Evolutionary conservation across 2,797 vertebrate genomes (phyloP).

Genomic region (Phalanger gymnotis): DNA sequence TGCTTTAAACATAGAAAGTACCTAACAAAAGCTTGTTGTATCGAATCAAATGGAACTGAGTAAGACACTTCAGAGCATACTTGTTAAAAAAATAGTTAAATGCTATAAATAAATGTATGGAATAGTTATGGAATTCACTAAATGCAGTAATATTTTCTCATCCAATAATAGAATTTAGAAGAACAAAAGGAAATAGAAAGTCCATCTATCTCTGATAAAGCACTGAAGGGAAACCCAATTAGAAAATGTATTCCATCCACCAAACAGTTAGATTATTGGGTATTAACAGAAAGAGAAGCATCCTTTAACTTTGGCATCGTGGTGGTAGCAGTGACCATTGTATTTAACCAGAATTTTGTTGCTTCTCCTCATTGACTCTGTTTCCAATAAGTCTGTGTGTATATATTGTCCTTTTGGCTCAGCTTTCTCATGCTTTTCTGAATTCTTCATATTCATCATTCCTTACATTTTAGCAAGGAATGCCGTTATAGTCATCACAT

Average conservation of each 20-base stretch:
- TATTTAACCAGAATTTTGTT: background rate
- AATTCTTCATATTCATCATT: too few relatives aligned
- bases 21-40: background rate
- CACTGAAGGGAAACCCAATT: background rate
- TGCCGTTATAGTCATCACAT: too few relatives aligned
- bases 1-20: background rate
- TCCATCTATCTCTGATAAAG: background rate
- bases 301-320: background rate
- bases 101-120: background rate
- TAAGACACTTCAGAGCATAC: too few relatives aligned
- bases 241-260: background rate
- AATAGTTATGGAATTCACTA: background rate
- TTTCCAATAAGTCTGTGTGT: background rate
- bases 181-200: background rate
- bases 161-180: background rate
- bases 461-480: too few relatives aligned
- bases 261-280: background rate
- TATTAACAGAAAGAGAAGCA: background rate
- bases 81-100: background rate
- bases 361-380: too few relatives aligned
- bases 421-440: too few relatives aligned
- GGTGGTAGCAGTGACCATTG: background rate
- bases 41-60: background rate
- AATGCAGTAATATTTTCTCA: background rate
- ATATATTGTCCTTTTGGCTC: too few relatives aligned